Evolutionary conservation across 2,888 invertebrate species (phyloP), one percentile per base, ranked within the genome.

Genomic region (Uloborus plumipes): DNA sequence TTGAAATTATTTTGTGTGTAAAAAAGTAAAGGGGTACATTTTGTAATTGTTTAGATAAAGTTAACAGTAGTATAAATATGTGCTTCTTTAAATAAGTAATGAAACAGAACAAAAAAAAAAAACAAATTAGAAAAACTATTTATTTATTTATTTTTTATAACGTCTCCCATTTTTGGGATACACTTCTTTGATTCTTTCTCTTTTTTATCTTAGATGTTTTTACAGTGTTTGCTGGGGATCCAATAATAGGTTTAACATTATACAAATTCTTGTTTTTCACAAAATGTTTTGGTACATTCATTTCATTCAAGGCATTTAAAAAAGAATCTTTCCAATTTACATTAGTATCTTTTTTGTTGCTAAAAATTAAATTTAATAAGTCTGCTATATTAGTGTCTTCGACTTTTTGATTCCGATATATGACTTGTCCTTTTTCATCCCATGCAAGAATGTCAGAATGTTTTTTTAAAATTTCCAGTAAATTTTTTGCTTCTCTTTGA

Each of bases 221-320:
- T n/a, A n/a, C n/a, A n/a, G n/a, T n/a, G n/a, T n/a, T n/a, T n/a
- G n/a, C n/a, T n/a, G n/a, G n/a, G n/a, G n/a, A n/a, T n/a, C n/a
- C n/a, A n/a, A 6, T 15, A 7, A 53, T 53, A 26, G 26, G 26
- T 2, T 26, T 26, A 26, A 26, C 26, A 26, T 26, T 26, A 4
- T 26, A 26, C 18, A 64, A 47, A 64, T 64, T 14, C 18, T 64
- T 64, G n/a, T 64, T 64, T 64, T 64, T 64, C 6, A 64, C n/a
- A 64, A n/a, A 64, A 47, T 47, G 47, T 9, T 1, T 39, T 18
- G 64, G 64, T 15, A 31, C 18, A 64, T 64, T 64, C 18, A 64
- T n/a, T n/a, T 64, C 49, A 4, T 64, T 4, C 47, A 64, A 47
- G 3, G 64, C 64, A n/a, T 14, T 39, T 64, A 64, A 64, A 47